phyloP scores from a whole-genome alignment of 2,113 vertebrate genomes.

The Notechis scutatus region DNA sequence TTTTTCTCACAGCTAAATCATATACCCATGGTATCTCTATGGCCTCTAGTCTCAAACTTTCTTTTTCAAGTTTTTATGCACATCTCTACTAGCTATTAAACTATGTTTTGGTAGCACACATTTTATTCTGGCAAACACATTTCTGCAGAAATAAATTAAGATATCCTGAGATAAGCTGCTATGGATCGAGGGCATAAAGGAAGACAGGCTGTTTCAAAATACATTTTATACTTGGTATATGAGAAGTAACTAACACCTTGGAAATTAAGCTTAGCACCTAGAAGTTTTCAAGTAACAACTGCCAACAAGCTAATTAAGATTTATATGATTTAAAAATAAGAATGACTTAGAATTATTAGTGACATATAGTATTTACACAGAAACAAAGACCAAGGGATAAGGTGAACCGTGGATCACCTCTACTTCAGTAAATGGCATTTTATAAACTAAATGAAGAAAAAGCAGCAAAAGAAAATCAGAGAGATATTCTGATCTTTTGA shows the following conservation, averaged over 20 bases:
- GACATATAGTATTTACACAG: not conserved
- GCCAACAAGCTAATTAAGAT: not conserved
- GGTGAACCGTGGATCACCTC: not conserved
- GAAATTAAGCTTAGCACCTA: slow-evolving; percentile 16
- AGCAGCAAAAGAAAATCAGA: not conserved
- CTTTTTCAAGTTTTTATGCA: not conserved
- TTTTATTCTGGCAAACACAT: not conserved
- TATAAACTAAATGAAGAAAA: slow-evolving; percentile 2
- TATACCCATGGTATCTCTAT: not conserved
- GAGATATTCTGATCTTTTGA: not conserved
- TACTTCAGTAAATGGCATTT: not conserved
- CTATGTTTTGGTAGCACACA: not conserved
- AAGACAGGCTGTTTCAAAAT: not conserved
- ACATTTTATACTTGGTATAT: not conserved
- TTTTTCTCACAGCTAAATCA: not conserved
- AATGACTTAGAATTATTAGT: not conserved
- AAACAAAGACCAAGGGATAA: not conserved
- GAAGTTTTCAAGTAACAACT: not conserved
- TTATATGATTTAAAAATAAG: not conserved
- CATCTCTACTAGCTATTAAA: not conserved
- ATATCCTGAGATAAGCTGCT: not conserved
- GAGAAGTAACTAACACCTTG: not conserved
- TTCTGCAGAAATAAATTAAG: not conserved
- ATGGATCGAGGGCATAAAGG: not conserved
- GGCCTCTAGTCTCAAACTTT: not conserved